These are phyloP conservation scores for Danionella dracula DNA, from an alignment of 2,797 vertebrate genomes.

Conservation along the genomic window DNA sequence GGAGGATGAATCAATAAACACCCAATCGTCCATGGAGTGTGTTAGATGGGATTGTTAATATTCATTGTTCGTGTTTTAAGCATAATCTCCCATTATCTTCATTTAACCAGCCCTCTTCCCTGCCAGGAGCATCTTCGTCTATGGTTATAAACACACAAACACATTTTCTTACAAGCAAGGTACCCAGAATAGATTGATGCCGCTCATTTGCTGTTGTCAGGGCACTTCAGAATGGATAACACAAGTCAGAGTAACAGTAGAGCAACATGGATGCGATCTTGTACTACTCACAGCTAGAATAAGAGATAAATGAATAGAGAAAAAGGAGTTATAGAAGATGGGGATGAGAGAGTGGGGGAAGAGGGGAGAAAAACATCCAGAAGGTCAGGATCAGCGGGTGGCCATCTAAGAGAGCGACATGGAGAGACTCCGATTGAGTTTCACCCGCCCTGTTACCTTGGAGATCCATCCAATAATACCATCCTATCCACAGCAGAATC, in stretches of 20 bases:
- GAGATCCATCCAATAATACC: conserved; percentile 51
- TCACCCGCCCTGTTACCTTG: conserved; percentile 63
- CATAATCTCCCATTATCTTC: conserved; percentile 3
- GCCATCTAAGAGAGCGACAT: conserved; percentile 65
- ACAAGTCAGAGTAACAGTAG: conserved; percentile 8
- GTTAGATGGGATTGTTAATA: conserved; percentile 1
- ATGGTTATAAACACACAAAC: background rate
- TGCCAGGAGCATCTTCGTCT: background rate
- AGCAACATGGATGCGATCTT: background rate
- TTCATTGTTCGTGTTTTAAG: conserved; percentile 17
- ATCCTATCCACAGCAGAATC: conserved; percentile 22
- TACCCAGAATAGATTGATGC: background rate
- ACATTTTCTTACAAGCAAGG: background rate
- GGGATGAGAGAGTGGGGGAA: conserved; percentile 13
- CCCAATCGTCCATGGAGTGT: conserved; percentile 10
- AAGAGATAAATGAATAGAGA: background rate
- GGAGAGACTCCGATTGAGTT: conserved; percentile 74
- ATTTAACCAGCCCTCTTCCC: background rate
- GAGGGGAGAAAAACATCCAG: conserved; percentile 70
- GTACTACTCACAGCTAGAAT: background rate
- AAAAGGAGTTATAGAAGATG: background rate
- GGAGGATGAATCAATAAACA: conserved; percentile 2
- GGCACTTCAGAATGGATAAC: conserved; percentile 17
- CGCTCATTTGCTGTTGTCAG: background rate
- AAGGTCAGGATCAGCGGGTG: conserved; percentile 78